A percentile compares a stretch with the other conserved stretches of the same genome.
Evolutionary conservation across 2,888 invertebrate genomes (phyloP).

Genomic region (Sialis lutaria): DNA sequence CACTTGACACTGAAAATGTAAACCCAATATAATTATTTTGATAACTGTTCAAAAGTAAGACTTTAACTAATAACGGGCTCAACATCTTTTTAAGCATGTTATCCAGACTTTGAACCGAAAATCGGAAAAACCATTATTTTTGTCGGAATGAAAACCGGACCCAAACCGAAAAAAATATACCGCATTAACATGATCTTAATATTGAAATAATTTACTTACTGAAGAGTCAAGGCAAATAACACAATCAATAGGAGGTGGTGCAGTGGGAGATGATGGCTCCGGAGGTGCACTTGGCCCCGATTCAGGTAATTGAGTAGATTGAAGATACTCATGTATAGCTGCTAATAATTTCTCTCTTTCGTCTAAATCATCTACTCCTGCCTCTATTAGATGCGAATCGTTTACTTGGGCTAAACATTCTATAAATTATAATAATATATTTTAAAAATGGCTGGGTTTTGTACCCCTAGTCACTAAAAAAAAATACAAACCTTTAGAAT

Average conservation of each 20-base stretch:
- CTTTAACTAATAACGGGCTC: too few relatives aligned
- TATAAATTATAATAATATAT: constrained; percentile 9
- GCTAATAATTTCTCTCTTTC: constrained; percentile 44
- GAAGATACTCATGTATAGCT: constrained; percentile 42
- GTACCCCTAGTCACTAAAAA: background rate
- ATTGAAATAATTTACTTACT: constrained; percentile 27
- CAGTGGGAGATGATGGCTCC: constrained; percentile 12
- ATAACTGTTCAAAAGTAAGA: too few relatives aligned
- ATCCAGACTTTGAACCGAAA: too few relatives aligned
- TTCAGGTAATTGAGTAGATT: background rate
- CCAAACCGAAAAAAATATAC: too few relatives aligned
- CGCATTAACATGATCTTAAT: background rate
- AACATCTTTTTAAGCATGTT: too few relatives aligned
- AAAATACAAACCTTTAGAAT: constrained; percentile 27
- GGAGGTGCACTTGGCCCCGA: constrained; percentile 19
- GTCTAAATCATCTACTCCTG: constrained; percentile 33
- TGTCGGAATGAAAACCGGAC: too few relatives aligned
- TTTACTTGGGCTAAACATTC: constrained; percentile 30
- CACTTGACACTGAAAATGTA: constrained; percentile 44
- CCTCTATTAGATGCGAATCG: constrained; percentile 34
- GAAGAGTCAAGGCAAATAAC: constrained; percentile 64
- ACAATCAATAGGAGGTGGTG: constrained; percentile 44
- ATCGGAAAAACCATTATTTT: too few relatives aligned
- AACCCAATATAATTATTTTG: constrained; percentile 2
- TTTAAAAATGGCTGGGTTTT: too few relatives aligned